phyloP scores from a whole-genome alignment of 1,140 invertebrate species.

The Glossosoma conforme region DNA sequence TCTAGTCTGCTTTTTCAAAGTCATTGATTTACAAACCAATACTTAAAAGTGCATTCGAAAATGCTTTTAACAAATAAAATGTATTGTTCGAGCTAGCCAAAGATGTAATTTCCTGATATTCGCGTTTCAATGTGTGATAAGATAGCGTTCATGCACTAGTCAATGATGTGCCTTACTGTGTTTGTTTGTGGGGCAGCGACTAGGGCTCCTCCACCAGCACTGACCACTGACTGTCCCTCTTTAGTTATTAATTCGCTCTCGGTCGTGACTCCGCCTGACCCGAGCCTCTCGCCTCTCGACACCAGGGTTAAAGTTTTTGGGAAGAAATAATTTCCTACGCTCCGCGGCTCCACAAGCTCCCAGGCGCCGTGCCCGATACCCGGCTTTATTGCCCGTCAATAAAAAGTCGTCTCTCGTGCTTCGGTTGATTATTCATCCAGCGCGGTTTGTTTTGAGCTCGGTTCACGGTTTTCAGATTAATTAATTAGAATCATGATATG shows the following conservation, averaged over 20 bases:
- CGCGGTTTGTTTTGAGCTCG: constrained; percentile 14
- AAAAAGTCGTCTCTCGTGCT: constrained; percentile 7
- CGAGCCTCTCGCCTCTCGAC: neutral
- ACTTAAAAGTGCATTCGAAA: too few species aligned
- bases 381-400: constrained; percentile 15
- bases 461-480: constrained; percentile 21
- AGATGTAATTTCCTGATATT: too few species aligned
- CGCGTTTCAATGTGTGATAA: too few species aligned
- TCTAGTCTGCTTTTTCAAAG: too few species aligned
- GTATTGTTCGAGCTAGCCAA: too few species aligned
- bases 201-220: too few species aligned
- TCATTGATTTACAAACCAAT: too few species aligned
- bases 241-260: constrained; percentile 16
- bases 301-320: constrained; percentile 4
- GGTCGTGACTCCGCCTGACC: constrained; percentile 16
- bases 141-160: too few species aligned
- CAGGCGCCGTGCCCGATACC: neutral
- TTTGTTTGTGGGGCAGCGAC: too few species aligned
- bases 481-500: constrained; percentile 18
- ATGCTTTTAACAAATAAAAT: too few species aligned
- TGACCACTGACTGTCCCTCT: too few species aligned
- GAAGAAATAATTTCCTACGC: constrained; percentile 5
- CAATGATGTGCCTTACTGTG: too few species aligned
- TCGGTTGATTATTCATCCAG: constrained; percentile 12
- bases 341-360: neutral